A percentile compares a stretch with the other conserved stretches of the same genome.
Evolutionary conservation across 2,797 vertebrate species (phyloP).

Genomic region (Neopelma chrysocephalum): DNA sequence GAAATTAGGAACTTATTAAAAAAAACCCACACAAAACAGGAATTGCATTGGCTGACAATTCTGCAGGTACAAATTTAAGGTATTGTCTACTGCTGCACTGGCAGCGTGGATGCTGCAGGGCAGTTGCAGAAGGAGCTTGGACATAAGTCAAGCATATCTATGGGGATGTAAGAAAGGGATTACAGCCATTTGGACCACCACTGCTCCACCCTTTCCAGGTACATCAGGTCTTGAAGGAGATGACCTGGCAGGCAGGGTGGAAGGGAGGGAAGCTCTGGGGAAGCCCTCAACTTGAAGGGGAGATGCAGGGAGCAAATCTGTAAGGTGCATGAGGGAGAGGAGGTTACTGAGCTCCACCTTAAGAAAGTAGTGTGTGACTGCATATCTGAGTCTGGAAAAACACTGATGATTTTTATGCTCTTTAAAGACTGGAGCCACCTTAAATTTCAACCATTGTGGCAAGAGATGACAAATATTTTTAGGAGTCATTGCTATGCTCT

Average conservation of each 20-base stretch:
- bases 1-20: neutral
- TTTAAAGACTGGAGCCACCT: neutral
- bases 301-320: neutral
- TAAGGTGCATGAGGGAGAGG: neutral
- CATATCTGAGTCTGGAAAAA: accelerated
- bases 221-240: neutral
- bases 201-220: neutral
- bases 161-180: neutral
- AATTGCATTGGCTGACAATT: neutral
- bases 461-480: neutral
- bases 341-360: neutral
- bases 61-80: neutral
- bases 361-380: neutral
- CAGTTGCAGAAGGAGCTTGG: neutral
- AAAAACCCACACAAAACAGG: accelerated
- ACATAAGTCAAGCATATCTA: too few relatives aligned
- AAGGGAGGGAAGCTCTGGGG: neutral
- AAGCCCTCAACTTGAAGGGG: neutral
- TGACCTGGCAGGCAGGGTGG: neutral
- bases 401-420: neutral
- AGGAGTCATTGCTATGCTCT: neutral
- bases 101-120: neutral
- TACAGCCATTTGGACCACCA: accelerated
- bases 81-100: neutral
- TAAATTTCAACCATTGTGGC: neutral